Evolutionary conservation across 2,797 vertebrate species (phyloP).

Genomic region (Eurystomus glaucurus): DNA sequence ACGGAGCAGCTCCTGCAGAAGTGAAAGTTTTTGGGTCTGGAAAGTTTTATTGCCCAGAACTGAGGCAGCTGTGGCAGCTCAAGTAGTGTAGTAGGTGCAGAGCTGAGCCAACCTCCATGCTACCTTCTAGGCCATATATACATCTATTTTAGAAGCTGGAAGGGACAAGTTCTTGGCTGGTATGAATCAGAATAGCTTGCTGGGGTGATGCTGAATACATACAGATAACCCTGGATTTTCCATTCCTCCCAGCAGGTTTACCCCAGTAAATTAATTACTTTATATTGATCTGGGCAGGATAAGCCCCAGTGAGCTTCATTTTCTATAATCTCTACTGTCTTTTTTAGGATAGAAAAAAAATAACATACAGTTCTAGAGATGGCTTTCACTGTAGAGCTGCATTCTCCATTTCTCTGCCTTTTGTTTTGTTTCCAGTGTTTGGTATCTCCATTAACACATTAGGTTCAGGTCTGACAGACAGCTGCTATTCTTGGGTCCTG

Average conservation of each 20-base stretch:
- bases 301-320: neutral
- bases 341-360: neutral
- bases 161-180: neutral
- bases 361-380: neutral
- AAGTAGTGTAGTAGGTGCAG: neutral
- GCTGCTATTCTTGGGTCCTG: constrained; percentile 78
- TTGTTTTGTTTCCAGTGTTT: constrained; percentile 63
- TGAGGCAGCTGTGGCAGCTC: neutral
- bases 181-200: neutral
- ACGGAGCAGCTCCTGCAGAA: neutral
- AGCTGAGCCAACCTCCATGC: neutral
- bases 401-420: constrained; percentile 63
- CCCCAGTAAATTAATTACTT: neutral
- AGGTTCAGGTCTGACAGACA: constrained; percentile 76
- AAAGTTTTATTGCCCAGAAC: neutral
- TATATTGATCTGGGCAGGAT: neutral
- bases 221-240: neutral
- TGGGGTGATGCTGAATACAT: neutral
- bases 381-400: neutral
- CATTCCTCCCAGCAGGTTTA: neutral
- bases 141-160: neutral
- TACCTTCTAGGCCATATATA: neutral
- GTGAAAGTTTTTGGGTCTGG: neutral
- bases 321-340: neutral
- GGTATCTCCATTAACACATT: constrained; percentile 72